Evolutionary conservation across 2,888 invertebrate species (phyloP).

Genomic region (Calliphora vomitoria): DNA sequence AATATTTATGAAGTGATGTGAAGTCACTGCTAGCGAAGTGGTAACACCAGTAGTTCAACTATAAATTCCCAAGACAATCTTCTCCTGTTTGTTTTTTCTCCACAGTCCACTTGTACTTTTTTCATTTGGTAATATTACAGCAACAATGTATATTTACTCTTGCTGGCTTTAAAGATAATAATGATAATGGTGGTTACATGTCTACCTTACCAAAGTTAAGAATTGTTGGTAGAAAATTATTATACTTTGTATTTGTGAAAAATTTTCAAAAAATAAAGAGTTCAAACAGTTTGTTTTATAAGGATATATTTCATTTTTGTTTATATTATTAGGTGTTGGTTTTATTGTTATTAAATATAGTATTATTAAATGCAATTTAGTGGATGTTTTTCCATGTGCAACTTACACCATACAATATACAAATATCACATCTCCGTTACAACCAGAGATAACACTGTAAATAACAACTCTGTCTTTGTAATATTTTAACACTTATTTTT

Average conservation of each 20-base stretch:
- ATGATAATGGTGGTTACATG: slow-evolving; percentile 10
- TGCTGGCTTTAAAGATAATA: neutral
- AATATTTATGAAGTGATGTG: neutral
- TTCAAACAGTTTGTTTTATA: neutral
- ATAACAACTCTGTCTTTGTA: no score
- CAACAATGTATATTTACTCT: slow-evolving; percentile 13
- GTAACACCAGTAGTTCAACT: slow-evolving; percentile 10
- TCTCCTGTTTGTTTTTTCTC: neutral
- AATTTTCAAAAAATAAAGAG: neutral
- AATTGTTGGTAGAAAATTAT: neutral
- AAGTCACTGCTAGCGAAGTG: neutral
- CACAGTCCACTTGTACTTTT: neutral
- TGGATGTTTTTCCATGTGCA: no score
- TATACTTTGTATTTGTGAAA: neutral
- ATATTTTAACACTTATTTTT: no score
- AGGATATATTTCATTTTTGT: no score
- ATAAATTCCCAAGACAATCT: neutral
- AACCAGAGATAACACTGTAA: no score
- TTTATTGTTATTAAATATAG: no score
- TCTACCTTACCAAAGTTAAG: neutral
- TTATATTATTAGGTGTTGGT: no score
- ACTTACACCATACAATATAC: no score
- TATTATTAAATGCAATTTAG: no score
- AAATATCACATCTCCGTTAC: no score
- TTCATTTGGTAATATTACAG: neutral